These are phyloP conservation scores for Laothoe populi DNA, from an alignment of 2,888 invertebrate species.

Conservation along the genomic window DNA sequence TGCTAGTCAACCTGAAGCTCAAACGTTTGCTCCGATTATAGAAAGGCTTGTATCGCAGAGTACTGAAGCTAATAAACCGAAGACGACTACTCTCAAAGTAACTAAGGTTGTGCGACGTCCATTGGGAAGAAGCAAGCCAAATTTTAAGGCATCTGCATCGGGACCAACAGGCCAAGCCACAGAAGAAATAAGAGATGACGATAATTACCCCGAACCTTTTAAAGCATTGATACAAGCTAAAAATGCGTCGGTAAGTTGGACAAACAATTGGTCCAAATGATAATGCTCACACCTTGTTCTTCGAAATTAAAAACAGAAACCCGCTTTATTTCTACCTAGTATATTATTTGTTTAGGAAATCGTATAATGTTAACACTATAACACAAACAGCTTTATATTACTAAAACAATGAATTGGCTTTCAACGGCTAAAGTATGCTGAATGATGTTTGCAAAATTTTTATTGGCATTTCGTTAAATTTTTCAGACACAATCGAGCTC, in stretches of 20 bases:
- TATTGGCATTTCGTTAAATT: conserved; percentile 31
- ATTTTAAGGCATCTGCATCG: conserved; percentile 50
- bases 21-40: conserved; percentile 46
- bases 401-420: conserved; percentile 17
- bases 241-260: conserved; percentile 75
- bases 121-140: conserved; percentile 54
- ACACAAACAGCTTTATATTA: conserved; percentile 6
- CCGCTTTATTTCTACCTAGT: background rate
- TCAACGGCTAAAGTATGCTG: background rate
- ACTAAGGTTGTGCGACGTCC: conserved; percentile 67
- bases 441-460: conserved; percentile 25
- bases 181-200: conserved; percentile 85
- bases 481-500: conserved; percentile 80
- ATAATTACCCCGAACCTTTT: conserved; percentile 88
- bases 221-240: conserved; percentile 87
- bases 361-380: conserved; percentile 22
- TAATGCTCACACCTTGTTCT: background rate
- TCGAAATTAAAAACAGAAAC: background rate
- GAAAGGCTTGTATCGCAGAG: conserved; percentile 56
- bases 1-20: conserved; percentile 69
- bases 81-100: conserved; percentile 58
- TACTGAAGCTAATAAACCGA: conserved; percentile 57
- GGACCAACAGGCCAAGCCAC: conserved; percentile 52
- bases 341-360: background rate
- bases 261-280: background rate